Percentiles rank a stretch among this genome's conserved stretches.
phyloP scores from a whole-genome alignment of 2,113 vertebrate genomes.

The Buteo buteo region DNA sequence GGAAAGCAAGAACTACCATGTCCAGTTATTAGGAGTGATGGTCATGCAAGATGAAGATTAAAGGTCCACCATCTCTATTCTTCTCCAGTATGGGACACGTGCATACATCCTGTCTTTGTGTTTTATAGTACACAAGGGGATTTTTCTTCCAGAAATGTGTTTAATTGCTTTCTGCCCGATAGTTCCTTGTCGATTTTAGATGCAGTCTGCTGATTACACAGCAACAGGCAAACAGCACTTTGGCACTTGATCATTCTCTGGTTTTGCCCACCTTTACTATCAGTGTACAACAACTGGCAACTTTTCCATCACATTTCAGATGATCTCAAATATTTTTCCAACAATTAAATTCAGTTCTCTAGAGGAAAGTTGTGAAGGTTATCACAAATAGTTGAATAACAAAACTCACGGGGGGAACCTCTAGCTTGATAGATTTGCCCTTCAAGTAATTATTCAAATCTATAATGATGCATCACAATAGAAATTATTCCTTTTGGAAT shows the following conservation, averaged over 20 bases:
- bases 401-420: background rate
- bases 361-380: background rate
- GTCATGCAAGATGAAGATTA: background rate
- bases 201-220: background rate
- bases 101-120: background rate
- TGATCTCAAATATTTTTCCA: background rate
- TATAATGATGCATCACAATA: background rate
- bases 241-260: background rate
- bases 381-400: background rate
- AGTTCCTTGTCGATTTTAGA: background rate
- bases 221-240: background rate
- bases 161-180: background rate
- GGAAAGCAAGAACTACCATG: background rate
- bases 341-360: background rate
- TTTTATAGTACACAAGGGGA: background rate
- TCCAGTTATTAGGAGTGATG: background rate
- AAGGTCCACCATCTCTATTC: background rate
- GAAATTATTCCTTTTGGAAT: background rate
- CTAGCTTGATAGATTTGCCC: background rate
- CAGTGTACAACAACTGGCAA: background rate
- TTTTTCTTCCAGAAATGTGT: background rate
- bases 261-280: background rate
- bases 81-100: background rate
- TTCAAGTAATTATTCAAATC: background rate
- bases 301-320: background rate